Evolutionary conservation across 1,140 invertebrate species (phyloP), one percentile per base, ranked within the genome.

Genomic region (Armadillidium nasatum): DNA sequence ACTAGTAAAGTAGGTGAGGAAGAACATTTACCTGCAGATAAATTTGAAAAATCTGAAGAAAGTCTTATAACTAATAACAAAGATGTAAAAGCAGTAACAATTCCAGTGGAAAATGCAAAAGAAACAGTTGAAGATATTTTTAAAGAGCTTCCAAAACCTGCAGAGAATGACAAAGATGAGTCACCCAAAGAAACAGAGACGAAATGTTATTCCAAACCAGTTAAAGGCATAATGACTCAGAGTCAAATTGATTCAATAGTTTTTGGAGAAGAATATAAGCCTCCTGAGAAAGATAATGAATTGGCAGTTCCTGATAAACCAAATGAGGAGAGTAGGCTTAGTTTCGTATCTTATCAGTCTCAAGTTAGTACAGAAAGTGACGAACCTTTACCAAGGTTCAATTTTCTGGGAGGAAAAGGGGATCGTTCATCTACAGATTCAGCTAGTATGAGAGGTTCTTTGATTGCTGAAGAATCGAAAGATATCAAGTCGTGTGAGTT

Each of bases 281-380:
- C 7, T 19, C 19, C 50, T 2, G 50, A 60, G 2, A 60, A 2
- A 19, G 50, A 60, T 19, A 60, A 13, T 19, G 50, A 60, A 60
- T 60, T 60, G 7, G 11, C 3, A 4, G 19, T 60, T 60, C 19
- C 50, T 60, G 50, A 7, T 19, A 60, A 60, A 60, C 11, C 7
- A 7, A 60, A 60, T 60, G 11, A 13, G 7, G 50, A 60, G 7
- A 7, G 11, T 3, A 60, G 50, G 19, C 19, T 19, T 60, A 60
- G 50, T 19, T 15, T 19, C 19, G 11, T 15, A 13, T 60, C 50
- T 3, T 60, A 60, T 60, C 50, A 60, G 50, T 60, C 50, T 60
- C 50, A 60, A 60, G 19, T 60, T 60, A 60, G 50, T 60, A 60
- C 50, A 60, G 50, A 60, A 60, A 60, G 50, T 19, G 50, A 60